Evolutionary conservation across 2,113 vertebrate species (phyloP), one percentile per base, ranked within the genome.

Genomic region (Vombatus ursinus): DNA sequence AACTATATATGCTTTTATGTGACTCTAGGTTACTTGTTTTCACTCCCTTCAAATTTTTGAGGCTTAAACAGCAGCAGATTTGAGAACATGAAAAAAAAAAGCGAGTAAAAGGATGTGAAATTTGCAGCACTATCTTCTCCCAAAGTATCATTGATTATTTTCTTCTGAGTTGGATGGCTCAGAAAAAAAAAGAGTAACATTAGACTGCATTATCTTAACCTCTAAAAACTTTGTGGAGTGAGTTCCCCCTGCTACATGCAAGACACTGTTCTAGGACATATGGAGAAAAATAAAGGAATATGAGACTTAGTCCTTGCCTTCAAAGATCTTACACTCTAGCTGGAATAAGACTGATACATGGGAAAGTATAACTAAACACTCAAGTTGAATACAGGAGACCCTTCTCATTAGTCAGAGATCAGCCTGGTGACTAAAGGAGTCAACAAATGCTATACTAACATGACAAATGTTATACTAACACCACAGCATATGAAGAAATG

Each of bases 1-100:
- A 51, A 51, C 94, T 89, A 92, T 44, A 84, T 84, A 3, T 84
- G 68, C 19, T 94, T 94, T 96, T 96, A 93, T 92, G 37, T 96
- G 31, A 37, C 57, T 23, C 68, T 93, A 22, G 19, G 25, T n/a
- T 96, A 50, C 54, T 92, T 84, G 92, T 95, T 97, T 93, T 77
- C 57, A 48, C 95, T 52, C 92, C 91, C 28, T 92, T 93, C 47
- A n/a, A 96, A 5, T 12, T n/a, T 94, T 94, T 94, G 44, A 96
- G 93, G 7, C 14, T 3, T n/a, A 68, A 89, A 44, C 16, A 48
- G 50, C 9, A 52, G n/a, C 50, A 95, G 53, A 91, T 52, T 92
- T 93, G 50, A 14, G 49, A 52, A 77, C 61, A 61, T 50, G 3
- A 92, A 94, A 94, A 95, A 92, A 94, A 94, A 95, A 5, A 57